phyloP scores from a whole-genome alignment of 2,888 invertebrate species.

The Zonitis immaculata region DNA sequence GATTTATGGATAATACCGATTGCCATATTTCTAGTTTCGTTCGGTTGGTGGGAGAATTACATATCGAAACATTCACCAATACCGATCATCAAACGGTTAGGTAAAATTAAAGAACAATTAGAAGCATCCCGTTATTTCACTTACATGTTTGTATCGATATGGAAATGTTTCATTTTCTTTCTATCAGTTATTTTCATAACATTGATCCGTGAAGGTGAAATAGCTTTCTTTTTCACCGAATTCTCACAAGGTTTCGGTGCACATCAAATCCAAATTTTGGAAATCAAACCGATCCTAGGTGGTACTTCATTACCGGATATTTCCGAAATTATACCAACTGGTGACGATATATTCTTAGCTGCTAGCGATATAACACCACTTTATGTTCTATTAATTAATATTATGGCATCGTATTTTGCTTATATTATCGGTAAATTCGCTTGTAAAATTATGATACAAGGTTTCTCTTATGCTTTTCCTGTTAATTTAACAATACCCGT shows the following conservation, averaged over 20 bases:
- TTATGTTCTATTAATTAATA: constrained; percentile 75
- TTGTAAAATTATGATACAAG: constrained; percentile 94
- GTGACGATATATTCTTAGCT: constrained; percentile 68
- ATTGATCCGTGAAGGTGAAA: constrained; percentile 70
- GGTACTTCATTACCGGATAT: constrained; percentile 66
- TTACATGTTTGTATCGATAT: constrained; percentile 83
- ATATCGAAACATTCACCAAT: constrained; percentile 82
- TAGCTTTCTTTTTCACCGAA: constrained; percentile 71
- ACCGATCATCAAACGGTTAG: constrained; percentile 68
- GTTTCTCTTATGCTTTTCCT: constrained; percentile 95
- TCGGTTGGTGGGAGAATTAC: constrained; percentile 99
- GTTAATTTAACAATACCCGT: constrained; percentile 90
- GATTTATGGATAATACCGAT: constrained; percentile 83
- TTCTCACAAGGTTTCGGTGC: constrained; percentile 70
- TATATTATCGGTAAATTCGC: constrained; percentile 95
- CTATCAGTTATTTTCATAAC: constrained; percentile 68
- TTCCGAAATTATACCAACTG: constrained; percentile 68
- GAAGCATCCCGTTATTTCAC: constrained; percentile 80
- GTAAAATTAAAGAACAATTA: constrained; percentile 74
- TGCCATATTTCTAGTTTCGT: constrained; percentile 78
- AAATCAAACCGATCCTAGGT: constrained; percentile 60
- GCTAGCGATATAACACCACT: constrained; percentile 69
- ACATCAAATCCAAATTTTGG: constrained; percentile 74
- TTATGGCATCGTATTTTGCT: constrained; percentile 78
- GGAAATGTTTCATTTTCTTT: constrained; percentile 84